Percentiles rank a stretch among this genome's conserved stretches.
Evolutionary conservation across 2,113 vertebrate species (phyloP).

Genomic region (Chlorodrepanis virens): DNA sequence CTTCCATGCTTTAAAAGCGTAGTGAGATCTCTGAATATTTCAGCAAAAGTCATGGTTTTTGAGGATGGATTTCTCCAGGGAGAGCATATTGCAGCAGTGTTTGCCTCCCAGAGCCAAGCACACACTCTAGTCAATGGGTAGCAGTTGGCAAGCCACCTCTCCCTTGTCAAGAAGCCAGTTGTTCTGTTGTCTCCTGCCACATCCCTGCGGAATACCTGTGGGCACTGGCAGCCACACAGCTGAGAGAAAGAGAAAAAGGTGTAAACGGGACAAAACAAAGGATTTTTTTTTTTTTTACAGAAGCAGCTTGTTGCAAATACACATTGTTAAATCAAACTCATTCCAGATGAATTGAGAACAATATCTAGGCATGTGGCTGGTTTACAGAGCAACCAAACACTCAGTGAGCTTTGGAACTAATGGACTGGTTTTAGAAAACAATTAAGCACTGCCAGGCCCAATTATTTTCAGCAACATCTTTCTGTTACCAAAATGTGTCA

Average conservation of each 20-base stretch:
- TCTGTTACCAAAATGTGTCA: slow-evolving; percentile 68
- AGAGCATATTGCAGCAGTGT: slow-evolving; percentile 17
- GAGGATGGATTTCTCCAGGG: slow-evolving; percentile 28
- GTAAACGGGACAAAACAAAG: slow-evolving; percentile 21
- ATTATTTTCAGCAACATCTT: slow-evolving; percentile 81
- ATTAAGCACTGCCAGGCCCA: slow-evolving; percentile 69
- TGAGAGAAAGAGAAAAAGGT: not conserved
- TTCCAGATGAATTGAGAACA: slow-evolving; percentile 73
- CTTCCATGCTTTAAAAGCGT: not conserved
- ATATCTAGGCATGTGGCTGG: slow-evolving; percentile 67
- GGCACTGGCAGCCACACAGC: slow-evolving; percentile 45
- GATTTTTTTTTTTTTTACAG: not conserved
- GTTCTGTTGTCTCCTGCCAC: slow-evolving; percentile 54
- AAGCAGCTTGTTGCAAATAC: slow-evolving; percentile 44
- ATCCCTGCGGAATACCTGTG: slow-evolving; percentile 65
- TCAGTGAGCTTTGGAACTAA: slow-evolving; percentile 55
- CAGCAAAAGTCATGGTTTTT: not conserved
- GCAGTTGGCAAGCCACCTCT: slow-evolving; percentile 60
- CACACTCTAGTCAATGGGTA: slow-evolving; percentile 51
- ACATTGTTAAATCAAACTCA: slow-evolving; percentile 43
- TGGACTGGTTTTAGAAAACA: slow-evolving; percentile 59
- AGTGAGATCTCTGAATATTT: slow-evolving; percentile 31
- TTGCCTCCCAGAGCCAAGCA: slow-evolving; percentile 58
- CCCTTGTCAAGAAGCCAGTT: slow-evolving; percentile 62
- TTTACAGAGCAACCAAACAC: slow-evolving; percentile 44